These are phyloP conservation scores for Sisyra nigra DNA, from an alignment of 2,888 invertebrate species.

Conservation along the genomic window DNA sequence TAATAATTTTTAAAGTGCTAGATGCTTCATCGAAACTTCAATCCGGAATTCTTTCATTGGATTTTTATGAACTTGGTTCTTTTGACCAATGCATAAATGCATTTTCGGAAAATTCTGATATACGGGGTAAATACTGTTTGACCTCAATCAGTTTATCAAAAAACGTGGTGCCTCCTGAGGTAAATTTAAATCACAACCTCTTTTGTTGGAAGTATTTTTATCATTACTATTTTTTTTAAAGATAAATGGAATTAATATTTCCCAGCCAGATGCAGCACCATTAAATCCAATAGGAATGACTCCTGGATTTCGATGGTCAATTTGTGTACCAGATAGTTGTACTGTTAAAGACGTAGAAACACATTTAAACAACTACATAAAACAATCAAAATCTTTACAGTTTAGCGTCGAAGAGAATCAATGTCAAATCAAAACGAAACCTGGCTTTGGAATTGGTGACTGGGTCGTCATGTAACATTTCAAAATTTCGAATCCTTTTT, in stretches of 20 bases:
- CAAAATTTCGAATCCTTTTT: neutral
- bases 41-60: slow-evolving; percentile 26
- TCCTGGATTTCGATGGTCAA: slow-evolving; percentile 18
- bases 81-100: slow-evolving; percentile 28
- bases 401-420: neutral
- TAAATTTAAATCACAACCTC: too few species aligned
- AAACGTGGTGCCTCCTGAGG: too few species aligned
- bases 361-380: slow-evolving; percentile 14
- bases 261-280: neutral
- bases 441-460: slow-evolving; percentile 1
- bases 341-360: slow-evolving; percentile 19
- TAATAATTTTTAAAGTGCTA: slow-evolving; percentile 20
- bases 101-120: neutral
- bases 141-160: neutral
- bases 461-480: slow-evolving; percentile 1
- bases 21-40: slow-evolving; percentile 31
- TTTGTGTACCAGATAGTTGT: slow-evolving; percentile 29
- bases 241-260: too few species aligned
- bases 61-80: slow-evolving; percentile 26
- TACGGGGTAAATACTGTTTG: neutral
- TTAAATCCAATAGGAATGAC: neutral
- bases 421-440: slow-evolving; percentile 2
- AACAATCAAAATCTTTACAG: neutral
- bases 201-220: too few species aligned
- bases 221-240: too few species aligned